Base-by-base conservation (phyloP, 1,140 invertebrate species). In the Meteorus sp. region DNA sequence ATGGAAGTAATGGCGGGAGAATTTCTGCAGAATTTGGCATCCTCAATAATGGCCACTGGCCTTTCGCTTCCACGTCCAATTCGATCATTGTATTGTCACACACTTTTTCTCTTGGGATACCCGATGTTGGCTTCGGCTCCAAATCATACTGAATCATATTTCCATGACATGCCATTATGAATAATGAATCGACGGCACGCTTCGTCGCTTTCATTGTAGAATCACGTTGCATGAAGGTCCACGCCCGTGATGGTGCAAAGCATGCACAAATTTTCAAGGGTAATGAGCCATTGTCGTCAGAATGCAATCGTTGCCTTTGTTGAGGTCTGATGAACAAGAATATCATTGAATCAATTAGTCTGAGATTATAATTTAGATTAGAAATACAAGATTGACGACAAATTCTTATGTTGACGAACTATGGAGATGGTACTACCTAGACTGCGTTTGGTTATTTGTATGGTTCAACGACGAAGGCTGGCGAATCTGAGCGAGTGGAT, bases 51-150 rank as follows among this genome's bases (percentile, higher is more conserved):
- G 85, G 84, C 95, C 95, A 98, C 77, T 96, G 92, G 17, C 92
- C 91, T 69, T 90, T 89, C 3, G 92, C 88, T 72, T 90, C 88
- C 43, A 95, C 91, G 48, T 88, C 86, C 62, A 98, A 70, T 69
- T 97, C 93, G 62, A 98, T 91, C 6, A 88, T 84, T 0, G 93
- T 90, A 68, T 97, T 94, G 76, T 97, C 93, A 70, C 91, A 92
- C 31, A 95, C 84, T 80, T 92, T 92, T 77, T 94, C 91, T 76
- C 93, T 95, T 48, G 90, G 86, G 63, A 93, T 80, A 66, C 84
- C 89, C 91, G 67, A 45, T 59, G 83, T 81, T 62, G 88, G 86
- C 69, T 86, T 86, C 0, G 93, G 93, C 70, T 97, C 91, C 63
- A 98, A 82, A 73, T 92, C 86, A 64, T 98, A 96, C 72, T 98